Evolutionary conservation across 2,797 vertebrate species (phyloP), one percentile per base, ranked within the genome.

Genomic region (Girardinus metallicus): DNA sequence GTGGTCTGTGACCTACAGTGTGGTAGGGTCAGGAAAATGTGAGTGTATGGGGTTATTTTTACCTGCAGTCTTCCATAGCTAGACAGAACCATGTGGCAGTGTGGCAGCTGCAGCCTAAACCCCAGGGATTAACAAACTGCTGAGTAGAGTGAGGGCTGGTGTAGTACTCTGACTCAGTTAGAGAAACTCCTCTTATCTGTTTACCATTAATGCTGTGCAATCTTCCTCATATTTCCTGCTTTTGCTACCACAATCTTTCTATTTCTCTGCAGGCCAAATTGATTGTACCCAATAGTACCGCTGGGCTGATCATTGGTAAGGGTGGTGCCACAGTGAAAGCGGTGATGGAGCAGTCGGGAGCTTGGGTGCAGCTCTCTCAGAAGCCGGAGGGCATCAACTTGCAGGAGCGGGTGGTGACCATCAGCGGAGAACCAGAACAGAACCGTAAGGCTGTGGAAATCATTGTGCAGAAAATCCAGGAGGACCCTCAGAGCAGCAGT

Each of bases 331-430:
- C 98, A 0, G 98, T 99, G 46, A 98, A 98, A 76, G 97, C 97
- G 0, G 97, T 99, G 87, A 99, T 99, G 98, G 98, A 99, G 93
- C 97, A 98, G 93, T 98, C 97, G 0, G 98, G 98, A 0, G 98
- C 98, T 62, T 99, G 98, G 98, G 98, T 99, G 76, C 98, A 99
- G 95, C 97, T 99, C 86, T 98, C 97, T 57, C 98, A 99, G 95
- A 99, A 99, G 88, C 98, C 98, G 0, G 98, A 98, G 88, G 98
- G 98, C 87, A 97, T 98, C 94, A 99, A 98, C 94, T 96, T 99
- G 83, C 97, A 99, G 91, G 97, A 99, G 88, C 96, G 97, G 4
- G 98, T 99, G 90, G 98, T 99, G 78, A 99, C 98, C 78, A 97
- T 99, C 93, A 99, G 98, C 79, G 97, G 97, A 0, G 97, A 99